phyloP scores from a whole-genome alignment of 2,888 invertebrate genomes.

The Sicus ferrugineus region DNA sequence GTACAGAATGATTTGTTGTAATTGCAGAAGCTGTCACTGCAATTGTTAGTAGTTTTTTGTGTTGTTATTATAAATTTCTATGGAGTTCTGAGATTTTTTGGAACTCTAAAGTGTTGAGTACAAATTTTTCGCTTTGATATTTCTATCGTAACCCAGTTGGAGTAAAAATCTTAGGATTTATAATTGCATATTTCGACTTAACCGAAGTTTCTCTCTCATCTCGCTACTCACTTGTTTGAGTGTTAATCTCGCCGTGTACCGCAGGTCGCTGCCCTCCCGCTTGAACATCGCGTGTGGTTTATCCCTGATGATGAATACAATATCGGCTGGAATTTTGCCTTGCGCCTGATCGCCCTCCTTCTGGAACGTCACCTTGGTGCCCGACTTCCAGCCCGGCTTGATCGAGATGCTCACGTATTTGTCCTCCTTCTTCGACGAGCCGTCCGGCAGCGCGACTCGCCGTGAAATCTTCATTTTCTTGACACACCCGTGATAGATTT shows the following conservation, averaged over 20 bases:
- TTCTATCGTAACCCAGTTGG: too few species aligned
- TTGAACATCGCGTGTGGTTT: slow-evolving; percentile 92
- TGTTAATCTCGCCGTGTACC: slow-evolving; percentile 87
- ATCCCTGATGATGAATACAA: slow-evolving; percentile 96
- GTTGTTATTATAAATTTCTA: slow-evolving; percentile 2
- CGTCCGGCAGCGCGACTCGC: slow-evolving; percentile 85
- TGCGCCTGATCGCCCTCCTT: slow-evolving; percentile 95
- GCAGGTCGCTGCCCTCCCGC: slow-evolving; percentile 92
- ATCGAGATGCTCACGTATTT: slow-evolving; percentile 95
- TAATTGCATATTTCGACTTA: not conserved
- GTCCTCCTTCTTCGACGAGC: slow-evolving; percentile 87
- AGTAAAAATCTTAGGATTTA: not conserved
- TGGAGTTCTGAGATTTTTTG: not conserved
- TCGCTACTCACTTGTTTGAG: slow-evolving; percentile 80
- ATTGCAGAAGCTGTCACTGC: slow-evolving; percentile 10
- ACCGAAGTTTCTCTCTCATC: not conserved
- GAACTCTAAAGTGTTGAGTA: not conserved
- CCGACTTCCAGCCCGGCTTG: slow-evolving; percentile 98
- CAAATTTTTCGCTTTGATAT: too few species aligned
- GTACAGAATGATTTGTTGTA: not conserved
- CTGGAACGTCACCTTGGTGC: slow-evolving; percentile 97
- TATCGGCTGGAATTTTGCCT: slow-evolving; percentile 94
- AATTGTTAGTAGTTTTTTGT: not conserved
- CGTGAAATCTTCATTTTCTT: slow-evolving; percentile 99
- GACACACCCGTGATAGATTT: slow-evolving; percentile 92